Base-by-base conservation (phyloP, 2,888 invertebrate species). In the Sarcophaga variegata region DNA sequence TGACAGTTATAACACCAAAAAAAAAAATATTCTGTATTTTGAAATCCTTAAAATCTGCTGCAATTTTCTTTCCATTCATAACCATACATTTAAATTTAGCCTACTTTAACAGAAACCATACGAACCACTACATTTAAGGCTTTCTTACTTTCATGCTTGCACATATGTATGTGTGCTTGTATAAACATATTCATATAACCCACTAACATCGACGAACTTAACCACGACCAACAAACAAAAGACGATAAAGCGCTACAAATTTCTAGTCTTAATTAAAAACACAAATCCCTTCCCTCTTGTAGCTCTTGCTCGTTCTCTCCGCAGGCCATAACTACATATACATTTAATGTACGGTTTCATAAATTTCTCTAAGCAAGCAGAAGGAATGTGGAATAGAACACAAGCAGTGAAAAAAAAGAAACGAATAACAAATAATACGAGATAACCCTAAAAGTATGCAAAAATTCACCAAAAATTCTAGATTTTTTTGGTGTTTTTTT, bases 361-460 rank as follows among this genome's bases (percentile, higher is more conserved):
- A 78, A 75, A 78, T 83, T 79, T 62, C 27, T 59, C 54, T 71
- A 76, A 54, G 45, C 54, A 59, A 45, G 17, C 60, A 54, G n/a
- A 47, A 37, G 14, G 37, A 37, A 37, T 37, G 37, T 37, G 37
- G 37, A 37, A 37, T 37, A 37, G 37, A 37, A 37, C 2, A 37
- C 37, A 37, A 37, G 37, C 3, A 37, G n/a, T 20, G 17, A 12
- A 22, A 25, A 70, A 70, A 77, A 69, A 60, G 3, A 54, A n/a
- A 59, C n/a, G 60, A 8, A 71, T 62, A 2, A 62, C 14, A 63
- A 27, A 54, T 69, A 69, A 27, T 45, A 60, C 74, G 37, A 81
- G 78, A 78, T 85, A 85, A 72, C 74, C 81, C 81, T 74, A 85
- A 85, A 85, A 81, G 59, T 85, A 74, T 81, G 75, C 75, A 77